Evolutionary conservation across 2,888 invertebrate genomes (phyloP).

Genomic region (Augiades crinisus): DNA sequence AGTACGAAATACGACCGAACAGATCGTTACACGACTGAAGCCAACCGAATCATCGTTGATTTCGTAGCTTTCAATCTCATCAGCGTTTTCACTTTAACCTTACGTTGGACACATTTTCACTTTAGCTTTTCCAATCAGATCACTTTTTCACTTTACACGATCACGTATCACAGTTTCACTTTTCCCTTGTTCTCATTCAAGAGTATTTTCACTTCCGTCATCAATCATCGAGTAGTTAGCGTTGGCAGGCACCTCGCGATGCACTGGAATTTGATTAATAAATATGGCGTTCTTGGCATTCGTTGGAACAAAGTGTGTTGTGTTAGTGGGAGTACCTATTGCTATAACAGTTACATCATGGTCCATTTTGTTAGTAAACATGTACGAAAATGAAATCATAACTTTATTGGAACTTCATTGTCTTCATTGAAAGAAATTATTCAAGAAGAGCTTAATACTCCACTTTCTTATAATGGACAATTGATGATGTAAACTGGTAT

Average conservation of each 20-base stretch:
- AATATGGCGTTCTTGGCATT: constrained; percentile 17
- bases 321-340: not conserved
- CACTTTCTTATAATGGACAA: too few species aligned
- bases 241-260: not conserved
- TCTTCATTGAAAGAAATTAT: too few species aligned
- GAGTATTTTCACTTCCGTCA: constrained; percentile 13
- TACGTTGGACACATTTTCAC: too few species aligned
- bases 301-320: not conserved
- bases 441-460: too few species aligned
- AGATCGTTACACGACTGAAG: not conserved
- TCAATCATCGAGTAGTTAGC: not conserved
- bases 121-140: too few species aligned
- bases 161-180: not conserved
- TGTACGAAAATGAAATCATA: not conserved
- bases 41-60: not conserved
- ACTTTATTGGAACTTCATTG: not conserved
- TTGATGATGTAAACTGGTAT: too few species aligned
- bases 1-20: constrained; percentile 2
- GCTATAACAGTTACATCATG: not conserved
- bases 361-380: not conserved
- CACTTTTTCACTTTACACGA: too few species aligned
- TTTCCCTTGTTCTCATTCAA: not conserved
- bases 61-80: too few species aligned
- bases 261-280: constrained; percentile 12
- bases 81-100: too few species aligned